These are phyloP conservation scores for Blennius ocellaris DNA, from an alignment of 2,113 vertebrate genomes.

Conservation along the genomic window DNA sequence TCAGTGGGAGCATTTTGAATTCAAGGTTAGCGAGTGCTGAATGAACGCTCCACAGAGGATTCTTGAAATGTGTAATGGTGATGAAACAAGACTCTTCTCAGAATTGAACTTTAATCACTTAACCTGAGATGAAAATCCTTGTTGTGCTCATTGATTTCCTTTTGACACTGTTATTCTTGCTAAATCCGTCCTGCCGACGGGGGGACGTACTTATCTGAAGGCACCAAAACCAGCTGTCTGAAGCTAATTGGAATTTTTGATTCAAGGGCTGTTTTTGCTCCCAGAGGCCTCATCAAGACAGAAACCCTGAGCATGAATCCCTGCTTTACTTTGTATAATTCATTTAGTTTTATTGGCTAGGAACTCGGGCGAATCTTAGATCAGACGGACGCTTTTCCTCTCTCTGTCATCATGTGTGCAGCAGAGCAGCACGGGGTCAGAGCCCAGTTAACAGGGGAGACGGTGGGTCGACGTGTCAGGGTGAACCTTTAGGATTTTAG, in stretches of 20 bases:
- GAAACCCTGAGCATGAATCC: background rate
- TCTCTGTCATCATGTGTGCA: background rate
- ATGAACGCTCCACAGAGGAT: constrained; percentile 3
- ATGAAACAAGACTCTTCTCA: constrained; percentile 12
- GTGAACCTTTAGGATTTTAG: too few species aligned
- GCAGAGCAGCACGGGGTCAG: background rate
- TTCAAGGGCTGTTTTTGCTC: constrained; percentile 17
- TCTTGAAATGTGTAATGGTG: constrained; percentile 8
- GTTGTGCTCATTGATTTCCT: constrained; percentile 5
- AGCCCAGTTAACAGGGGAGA: background rate
- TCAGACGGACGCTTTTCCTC: constrained; percentile 15
- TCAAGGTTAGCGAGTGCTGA: constrained; percentile 24
- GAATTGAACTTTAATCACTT: background rate
- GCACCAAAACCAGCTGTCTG: constrained; percentile 1
- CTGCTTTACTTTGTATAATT: background rate
- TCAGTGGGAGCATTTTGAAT: constrained; percentile 29
- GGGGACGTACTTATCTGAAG: background rate
- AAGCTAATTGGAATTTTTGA: constrained; percentile 40
- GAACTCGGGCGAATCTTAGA: background rate
- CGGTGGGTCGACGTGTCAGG: background rate
- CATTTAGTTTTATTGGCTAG: constrained; percentile 8
- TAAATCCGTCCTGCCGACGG: background rate
- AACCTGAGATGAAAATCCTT: background rate
- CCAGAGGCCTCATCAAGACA: constrained; percentile 18
- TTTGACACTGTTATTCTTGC: background rate